Conservation (phyloP, 2,113 vertebrate species). For the Ophiodon elongatus region DNA sequence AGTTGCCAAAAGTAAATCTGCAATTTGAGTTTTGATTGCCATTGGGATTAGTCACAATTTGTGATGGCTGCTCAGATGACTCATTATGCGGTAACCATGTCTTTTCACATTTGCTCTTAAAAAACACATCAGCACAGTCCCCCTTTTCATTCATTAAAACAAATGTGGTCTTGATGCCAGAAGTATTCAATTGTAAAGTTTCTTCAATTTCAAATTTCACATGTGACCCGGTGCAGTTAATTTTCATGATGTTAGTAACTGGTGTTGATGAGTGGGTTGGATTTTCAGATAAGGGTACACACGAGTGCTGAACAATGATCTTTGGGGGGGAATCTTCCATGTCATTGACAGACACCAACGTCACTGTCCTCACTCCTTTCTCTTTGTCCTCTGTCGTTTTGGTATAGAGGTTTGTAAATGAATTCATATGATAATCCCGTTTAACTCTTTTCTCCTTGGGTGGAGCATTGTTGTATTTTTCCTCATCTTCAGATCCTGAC, state of each 20-base stretch:
- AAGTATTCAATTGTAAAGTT: slow-evolving; percentile 35
- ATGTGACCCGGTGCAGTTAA: slow-evolving; percentile 75
- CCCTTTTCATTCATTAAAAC: slow-evolving; percentile 66
- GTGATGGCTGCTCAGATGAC: slow-evolving; percentile 18
- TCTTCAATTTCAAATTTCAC: slow-evolving; percentile 86
- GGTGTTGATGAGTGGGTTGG: neutral
- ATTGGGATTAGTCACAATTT: slow-evolving; percentile 13
- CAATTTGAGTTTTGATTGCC: slow-evolving; percentile 54
- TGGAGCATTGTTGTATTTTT: slow-evolving; percentile 50
- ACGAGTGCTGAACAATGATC: slow-evolving; percentile 73
- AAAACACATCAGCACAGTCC: slow-evolving; percentile 48
- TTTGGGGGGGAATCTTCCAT: slow-evolving; percentile 69
- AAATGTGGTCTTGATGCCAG: slow-evolving; percentile 65
- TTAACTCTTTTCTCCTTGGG: slow-evolving; percentile 67
- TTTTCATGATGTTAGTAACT: slow-evolving; percentile 76
- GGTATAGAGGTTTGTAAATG: slow-evolving; percentile 64
- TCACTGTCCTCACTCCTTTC: slow-evolving; percentile 73
- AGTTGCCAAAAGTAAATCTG: slow-evolving; percentile 73
- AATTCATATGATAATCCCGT: slow-evolving; percentile 64
- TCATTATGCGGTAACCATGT: slow-evolving; percentile 46
- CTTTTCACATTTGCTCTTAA: slow-evolving; percentile 35
- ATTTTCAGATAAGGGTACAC: slow-evolving; percentile 52
- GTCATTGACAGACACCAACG: slow-evolving; percentile 80
- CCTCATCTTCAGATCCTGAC: slow-evolving; percentile 73
- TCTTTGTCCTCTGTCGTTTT: slow-evolving; percentile 54